These are phyloP conservation scores for Megaleporinus macrocephalus DNA, from an alignment of 2,113 vertebrate species.

Conservation along the genomic window DNA sequence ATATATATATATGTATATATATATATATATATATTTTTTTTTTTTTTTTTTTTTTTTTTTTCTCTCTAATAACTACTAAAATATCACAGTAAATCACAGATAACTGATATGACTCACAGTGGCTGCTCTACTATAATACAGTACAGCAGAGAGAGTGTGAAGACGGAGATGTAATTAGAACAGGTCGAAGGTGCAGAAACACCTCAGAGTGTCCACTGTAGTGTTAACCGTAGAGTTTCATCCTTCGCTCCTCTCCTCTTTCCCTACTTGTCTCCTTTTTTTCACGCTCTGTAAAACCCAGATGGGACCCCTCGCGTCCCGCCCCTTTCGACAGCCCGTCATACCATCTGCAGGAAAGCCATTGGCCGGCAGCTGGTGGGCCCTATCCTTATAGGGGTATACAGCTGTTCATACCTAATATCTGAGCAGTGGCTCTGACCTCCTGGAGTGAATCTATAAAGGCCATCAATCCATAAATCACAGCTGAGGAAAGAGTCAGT, in stretches of 20 bases:
- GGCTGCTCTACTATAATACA: neutral
- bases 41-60: too few relatives aligned
- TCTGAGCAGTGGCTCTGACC: constrained; percentile 26
- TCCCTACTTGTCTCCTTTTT: constrained; percentile 65
- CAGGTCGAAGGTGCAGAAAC: neutral
- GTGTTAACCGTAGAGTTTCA: constrained; percentile 48
- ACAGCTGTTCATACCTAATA: constrained; percentile 60
- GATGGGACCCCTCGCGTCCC: constrained; percentile 71
- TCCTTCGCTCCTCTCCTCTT: constrained; percentile 62
- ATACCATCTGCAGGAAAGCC: constrained; percentile 63
- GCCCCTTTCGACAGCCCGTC: constrained; percentile 66
- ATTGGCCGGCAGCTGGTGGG: constrained; percentile 56
- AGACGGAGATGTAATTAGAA: neutral
- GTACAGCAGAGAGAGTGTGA: neutral
- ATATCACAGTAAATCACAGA: too few relatives aligned
- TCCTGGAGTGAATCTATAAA: neutral
- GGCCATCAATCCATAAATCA: neutral
- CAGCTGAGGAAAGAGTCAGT: neutral
- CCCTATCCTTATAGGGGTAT: constrained; percentile 71
- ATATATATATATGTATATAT: too few relatives aligned
- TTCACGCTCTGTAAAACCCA: constrained; percentile 77
- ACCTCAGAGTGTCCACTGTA: constrained; percentile 47
- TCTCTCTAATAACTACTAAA: too few relatives aligned
- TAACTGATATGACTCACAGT: too few relatives aligned
- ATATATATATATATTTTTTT: too few relatives aligned